Evolutionary conservation across 2,888 invertebrate species (phyloP).

Genomic region (Polymixis lichenea): DNA sequence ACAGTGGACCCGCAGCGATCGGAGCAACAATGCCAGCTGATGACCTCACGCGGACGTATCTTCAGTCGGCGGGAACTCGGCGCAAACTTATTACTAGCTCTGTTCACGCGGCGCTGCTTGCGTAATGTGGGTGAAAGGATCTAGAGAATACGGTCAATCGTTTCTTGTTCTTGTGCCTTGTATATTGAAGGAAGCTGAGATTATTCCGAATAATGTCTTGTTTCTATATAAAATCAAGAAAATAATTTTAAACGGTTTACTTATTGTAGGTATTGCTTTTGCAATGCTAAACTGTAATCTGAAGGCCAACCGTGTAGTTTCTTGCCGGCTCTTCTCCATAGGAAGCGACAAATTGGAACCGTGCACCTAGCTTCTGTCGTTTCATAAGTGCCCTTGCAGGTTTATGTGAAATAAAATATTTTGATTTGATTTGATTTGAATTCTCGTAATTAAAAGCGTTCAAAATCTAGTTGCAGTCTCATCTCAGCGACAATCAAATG

Average conservation of each 20-base stretch:
- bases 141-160: background rate
- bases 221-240: background rate
- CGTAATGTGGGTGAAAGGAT: constrained; percentile 15
- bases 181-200: background rate
- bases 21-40: constrained; percentile 64
- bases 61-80: constrained; percentile 36
- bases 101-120: constrained; percentile 23
- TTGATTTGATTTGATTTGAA: no score
- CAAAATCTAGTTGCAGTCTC: no score
- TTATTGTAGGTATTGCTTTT: background rate
- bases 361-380: no score
- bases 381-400: no score
- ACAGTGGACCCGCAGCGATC: constrained; percentile 24
- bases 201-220: background rate
- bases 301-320: no score
- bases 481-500: no score
- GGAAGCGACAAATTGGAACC: no score
- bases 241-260: background rate
- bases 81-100: constrained; percentile 49
- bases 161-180: background rate
- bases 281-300: background rate
- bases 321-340: no score
- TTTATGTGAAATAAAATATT: no score
- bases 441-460: no score
- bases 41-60: constrained; percentile 61